Evolutionary conservation across 2,888 invertebrate species (phyloP).

Genomic region (Rhagium mordax): DNA sequence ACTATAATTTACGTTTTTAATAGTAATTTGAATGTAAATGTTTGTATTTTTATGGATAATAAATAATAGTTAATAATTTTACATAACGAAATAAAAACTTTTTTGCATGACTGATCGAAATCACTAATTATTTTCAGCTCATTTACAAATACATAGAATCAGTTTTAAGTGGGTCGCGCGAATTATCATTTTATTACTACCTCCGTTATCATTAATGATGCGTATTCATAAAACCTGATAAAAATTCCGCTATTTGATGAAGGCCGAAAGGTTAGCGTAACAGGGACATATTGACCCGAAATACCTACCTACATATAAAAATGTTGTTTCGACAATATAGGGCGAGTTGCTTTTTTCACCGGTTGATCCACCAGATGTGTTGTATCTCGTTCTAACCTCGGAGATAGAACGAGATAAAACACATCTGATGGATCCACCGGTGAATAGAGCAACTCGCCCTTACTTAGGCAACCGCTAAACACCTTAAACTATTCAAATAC

Average conservation of each 20-base stretch:
- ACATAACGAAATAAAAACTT: neutral
- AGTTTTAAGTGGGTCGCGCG: neutral
- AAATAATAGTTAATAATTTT: slow-evolving; percentile 22
- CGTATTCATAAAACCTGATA: neutral
- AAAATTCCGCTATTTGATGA: neutral
- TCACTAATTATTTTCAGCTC: neutral
- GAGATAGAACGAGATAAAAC: too few species aligned
- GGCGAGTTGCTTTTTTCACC: too few species aligned
- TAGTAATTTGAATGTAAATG: slow-evolving; percentile 17
- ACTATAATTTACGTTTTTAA: slow-evolving; percentile 27
- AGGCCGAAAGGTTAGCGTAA: neutral
- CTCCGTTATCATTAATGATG: neutral
- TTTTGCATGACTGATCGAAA: neutral
- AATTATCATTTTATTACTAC: neutral
- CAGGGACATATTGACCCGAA: neutral
- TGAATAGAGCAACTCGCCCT: too few species aligned
- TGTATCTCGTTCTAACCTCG: too few species aligned
- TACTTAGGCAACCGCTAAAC: too few species aligned
- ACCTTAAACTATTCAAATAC: too few species aligned
- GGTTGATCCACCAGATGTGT: too few species aligned
- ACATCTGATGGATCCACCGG: too few species aligned
- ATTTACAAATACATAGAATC: neutral
- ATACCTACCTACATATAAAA: too few species aligned
- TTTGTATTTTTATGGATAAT: slow-evolving; percentile 20
- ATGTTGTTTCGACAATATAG: too few species aligned